Base-by-base conservation (phyloP, 64 coral and sea anemone genomes). In the Cladopsammia gracilis region DNA sequence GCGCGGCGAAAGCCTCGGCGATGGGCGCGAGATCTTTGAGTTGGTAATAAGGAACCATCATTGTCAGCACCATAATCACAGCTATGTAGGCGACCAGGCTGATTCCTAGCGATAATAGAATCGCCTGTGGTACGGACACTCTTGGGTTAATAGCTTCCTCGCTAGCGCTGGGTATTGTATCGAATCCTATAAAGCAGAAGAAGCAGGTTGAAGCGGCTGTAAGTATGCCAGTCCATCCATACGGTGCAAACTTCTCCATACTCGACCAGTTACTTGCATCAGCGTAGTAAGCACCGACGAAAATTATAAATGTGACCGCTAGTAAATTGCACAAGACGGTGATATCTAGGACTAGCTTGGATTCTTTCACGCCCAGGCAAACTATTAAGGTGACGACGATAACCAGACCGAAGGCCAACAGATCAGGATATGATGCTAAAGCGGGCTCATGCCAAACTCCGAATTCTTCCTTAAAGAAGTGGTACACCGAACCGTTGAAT, bases 31-130 rank as follows among this genome's bases (percentile, higher is more conserved):
- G 79, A 9, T 79, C 51, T 15, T 58, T 82, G 25, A 96, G 71
- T 23, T 54, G 46, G 19, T 72, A 83, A 60, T 96, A 96, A 45
- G 95, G 95, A n/a, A 90, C 87, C 91, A 96, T 96, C 47, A 96
- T 75, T 7, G 95, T 96, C 6, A 96, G n/a, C 4, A 96, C 42
- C 4, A 83, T 64, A 1, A 83, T 89, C 10, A 96, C 58, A 9
- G 71, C 82, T 7, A 96, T 42, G 61, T 96, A 96, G 26, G 83
- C 91, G 0, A 49, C 22, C 22, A 90, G 76, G 75, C 86, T 90
- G 18, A 96, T 76, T 51, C 46, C 64, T 10, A 96, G n/a, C 7
- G 87, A 70, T 12, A 94, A 56, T 5, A 90, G 64, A 66, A 96
- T 96, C 7, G 91, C 91, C 47, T 65, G 50, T 24, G 80, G 81